Percentiles rank a stretch among this genome's conserved stretches.
These are phyloP conservation scores for Exocentrus adspersus DNA, from an alignment of 2,888 invertebrate genomes.

Conservation along the genomic window DNA sequence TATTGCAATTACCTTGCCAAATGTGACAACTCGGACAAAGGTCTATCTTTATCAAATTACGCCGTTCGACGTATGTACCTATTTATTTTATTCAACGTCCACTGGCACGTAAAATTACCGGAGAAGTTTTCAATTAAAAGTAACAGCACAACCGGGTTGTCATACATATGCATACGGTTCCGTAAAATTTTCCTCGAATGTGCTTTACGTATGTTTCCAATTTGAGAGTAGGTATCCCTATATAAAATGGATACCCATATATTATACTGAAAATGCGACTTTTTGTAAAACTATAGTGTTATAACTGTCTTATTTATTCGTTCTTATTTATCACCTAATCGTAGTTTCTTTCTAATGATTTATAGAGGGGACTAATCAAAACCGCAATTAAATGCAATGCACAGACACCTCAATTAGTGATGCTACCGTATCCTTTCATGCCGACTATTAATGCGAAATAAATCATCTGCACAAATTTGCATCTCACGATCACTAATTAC, in stretches of 20 bases:
- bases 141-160: background rate
- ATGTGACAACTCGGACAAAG: no score
- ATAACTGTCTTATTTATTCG: no score
- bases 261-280: no score
- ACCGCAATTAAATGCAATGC: background rate
- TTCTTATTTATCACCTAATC: no score
- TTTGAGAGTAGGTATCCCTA: background rate
- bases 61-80: no score
- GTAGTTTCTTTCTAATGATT: no score
- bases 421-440: background rate
- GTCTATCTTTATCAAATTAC: no score
- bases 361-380: no score
- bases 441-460: constrained; percentile 11
- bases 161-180: background rate
- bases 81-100: background rate
- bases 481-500: constrained; percentile 9
- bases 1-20: no score
- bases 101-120: background rate
- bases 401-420: background rate
- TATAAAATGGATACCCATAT: no score
- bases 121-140: background rate
- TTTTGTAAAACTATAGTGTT: no score
- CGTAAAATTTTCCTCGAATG: background rate
- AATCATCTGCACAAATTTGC: constrained; percentile 27
- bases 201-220: background rate